These are phyloP conservation scores for Thysanoteuthis rhombus DNA, from an alignment of 2,888 invertebrate species.

Conservation along the genomic window DNA sequence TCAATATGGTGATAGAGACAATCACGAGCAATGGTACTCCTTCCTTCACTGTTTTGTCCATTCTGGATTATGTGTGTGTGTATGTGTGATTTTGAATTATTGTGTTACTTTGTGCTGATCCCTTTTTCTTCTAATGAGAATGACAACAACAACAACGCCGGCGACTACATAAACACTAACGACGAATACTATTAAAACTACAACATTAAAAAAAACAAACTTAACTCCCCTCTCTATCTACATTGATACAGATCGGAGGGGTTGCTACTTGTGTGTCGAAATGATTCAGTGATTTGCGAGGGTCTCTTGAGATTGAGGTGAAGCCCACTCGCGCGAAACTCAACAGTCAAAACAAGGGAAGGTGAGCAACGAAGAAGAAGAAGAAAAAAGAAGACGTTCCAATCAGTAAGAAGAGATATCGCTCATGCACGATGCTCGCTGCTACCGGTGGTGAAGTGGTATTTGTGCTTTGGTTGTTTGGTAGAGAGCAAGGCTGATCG, in stretches of 20 bases:
- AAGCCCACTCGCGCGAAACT: neutral
- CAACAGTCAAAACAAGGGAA: neutral
- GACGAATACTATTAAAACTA: neutral
- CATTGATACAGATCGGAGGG: neutral
- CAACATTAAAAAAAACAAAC: neutral
- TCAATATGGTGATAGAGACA: neutral
- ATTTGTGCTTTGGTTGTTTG: neutral
- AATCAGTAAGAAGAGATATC: neutral
- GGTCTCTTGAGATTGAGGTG: neutral
- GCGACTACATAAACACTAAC: neutral
- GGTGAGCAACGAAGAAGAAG: neutral
- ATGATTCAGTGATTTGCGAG: neutral
- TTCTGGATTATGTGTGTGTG: neutral
- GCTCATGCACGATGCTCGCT: neutral
- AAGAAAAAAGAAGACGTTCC: neutral
- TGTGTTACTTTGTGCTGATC: neutral
- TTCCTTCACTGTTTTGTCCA: constrained; percentile 12
- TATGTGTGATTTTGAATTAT: neutral
- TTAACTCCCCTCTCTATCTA: neutral
- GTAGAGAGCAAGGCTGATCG: neutral
- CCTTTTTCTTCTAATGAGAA: neutral
- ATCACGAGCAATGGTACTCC: neutral
- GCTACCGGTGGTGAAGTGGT: neutral
- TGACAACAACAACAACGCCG: neutral
- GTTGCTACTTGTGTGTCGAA: neutral